Base-by-base conservation (phyloP, 1,140 invertebrate species). In the Drosophila sechellia region DNA sequence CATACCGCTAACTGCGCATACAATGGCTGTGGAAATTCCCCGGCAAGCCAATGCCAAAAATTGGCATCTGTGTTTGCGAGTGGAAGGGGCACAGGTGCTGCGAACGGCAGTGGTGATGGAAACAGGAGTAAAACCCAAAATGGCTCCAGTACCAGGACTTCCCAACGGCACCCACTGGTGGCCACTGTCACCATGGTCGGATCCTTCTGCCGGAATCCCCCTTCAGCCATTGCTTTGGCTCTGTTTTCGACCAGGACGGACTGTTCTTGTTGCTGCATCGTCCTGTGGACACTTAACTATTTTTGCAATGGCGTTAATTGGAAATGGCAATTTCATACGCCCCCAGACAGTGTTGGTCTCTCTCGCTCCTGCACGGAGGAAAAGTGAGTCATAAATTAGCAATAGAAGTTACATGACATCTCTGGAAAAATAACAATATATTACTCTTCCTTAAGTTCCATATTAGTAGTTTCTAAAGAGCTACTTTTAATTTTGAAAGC, bases 281-380 rank as follows among this genome's bases (percentile, higher is more conserved):
- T 55, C 56, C 64, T 74, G 61, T 65, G 69, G 77, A 71, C 84
- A 84, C 89, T 89, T 89, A 90, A 89, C 84, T 85, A 89, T 89
- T 89, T 89, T 89, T 71, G 84, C 77, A 89, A 89, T 89, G 84
- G 79, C 84, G 84, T 89, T 89, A 89, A 89, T 89, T 89, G 84
- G 84, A 89, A 89, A 89, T 89, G 84, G 84, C 85, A 89, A 89
- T 89, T 89, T 89, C 85, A 89, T 89, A 73, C 61, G 73, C 64
- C 64, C 66, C 63, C 83, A 63, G 73, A 61, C 55, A 45, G 42
- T 22, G 8, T 20, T 4, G 4, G 8, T 12, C 53, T 42, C 6
- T 42, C 15, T 59, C 1, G 5, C 11, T 4, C 5, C 35, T 63
- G 12, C 55, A 63, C 25, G 42, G 25, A n/a, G 17, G 8, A 34